Percentiles rank a stretch among this genome's conserved stretches.
Conservation (phyloP, 2,113 vertebrate species). For the Osmerus eperlanus region DNA sequence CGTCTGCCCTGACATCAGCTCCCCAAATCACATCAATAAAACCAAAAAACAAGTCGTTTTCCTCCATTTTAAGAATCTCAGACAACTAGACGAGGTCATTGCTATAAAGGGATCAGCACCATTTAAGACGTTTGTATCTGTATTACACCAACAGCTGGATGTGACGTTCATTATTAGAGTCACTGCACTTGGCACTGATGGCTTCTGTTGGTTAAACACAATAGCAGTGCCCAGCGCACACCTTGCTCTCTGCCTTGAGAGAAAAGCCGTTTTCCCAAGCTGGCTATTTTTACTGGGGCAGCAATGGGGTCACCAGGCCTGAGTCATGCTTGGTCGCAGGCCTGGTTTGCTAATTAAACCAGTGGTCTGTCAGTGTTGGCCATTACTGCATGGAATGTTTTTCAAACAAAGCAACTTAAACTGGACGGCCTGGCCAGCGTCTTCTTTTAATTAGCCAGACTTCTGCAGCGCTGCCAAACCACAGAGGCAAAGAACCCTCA, state of each 20-base stretch:
- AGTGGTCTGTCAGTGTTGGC: conserved; percentile 69
- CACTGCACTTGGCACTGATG: no score
- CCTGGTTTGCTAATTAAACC: conserved; percentile 77
- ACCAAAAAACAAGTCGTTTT: no score
- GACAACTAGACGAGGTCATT: no score
- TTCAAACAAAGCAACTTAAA: conserved; percentile 71
- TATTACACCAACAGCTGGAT: no score
- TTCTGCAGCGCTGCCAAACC: conserved; percentile 58
- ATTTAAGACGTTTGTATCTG: no score
- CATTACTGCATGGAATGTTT: conserved; percentile 75
- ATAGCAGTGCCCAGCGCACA: conserved; percentile 16
- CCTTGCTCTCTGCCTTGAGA: conserved; percentile 55
- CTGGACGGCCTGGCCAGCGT: conserved; percentile 61
- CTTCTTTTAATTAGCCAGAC: conserved; percentile 71
- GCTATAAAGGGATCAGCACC: no score
- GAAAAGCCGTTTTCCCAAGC: conserved; percentile 71
- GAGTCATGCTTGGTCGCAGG: conserved; percentile 70
- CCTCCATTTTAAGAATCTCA: no score
- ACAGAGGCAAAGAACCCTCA: conserved; percentile 45
- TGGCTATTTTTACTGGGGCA: conserved; percentile 70
- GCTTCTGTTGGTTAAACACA: neutral
- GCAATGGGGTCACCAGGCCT: conserved; percentile 68
- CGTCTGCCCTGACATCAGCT: neutral
- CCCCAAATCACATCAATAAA: no score
- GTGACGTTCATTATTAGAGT: no score